Evolutionary conservation across 2,888 invertebrate species (phyloP).

Genomic region (Caenorhabditis zanzibari): DNA sequence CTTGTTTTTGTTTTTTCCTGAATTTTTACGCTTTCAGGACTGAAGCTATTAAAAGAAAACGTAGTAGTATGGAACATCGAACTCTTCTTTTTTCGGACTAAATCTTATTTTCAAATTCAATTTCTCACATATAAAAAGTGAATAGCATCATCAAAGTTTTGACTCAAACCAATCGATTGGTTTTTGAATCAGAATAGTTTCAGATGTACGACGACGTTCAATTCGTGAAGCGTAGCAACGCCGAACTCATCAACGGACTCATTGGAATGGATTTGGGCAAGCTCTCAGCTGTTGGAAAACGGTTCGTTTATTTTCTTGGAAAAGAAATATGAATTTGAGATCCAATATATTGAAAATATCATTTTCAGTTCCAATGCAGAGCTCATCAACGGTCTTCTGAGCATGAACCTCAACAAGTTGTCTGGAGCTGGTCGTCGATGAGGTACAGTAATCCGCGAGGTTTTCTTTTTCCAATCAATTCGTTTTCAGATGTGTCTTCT

Average conservation of each 20-base stretch:
- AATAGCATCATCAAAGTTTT: constrained; percentile 27
- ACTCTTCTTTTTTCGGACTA: background rate
- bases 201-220: constrained; percentile 69
- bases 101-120: constrained; percentile 5
- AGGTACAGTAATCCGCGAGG: constrained; percentile 22
- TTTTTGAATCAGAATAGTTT: constrained; percentile 15
- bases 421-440: constrained; percentile 74
- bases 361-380: constrained; percentile 79
- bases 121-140: constrained; percentile 11
- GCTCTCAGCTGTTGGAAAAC: constrained; percentile 80
- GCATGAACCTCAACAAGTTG: constrained; percentile 82
- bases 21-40: background rate
- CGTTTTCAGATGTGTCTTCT: constrained; percentile 11
- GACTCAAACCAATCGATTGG: background rate
- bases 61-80: constrained; percentile 18
- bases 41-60: background rate
- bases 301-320: constrained; percentile 48
- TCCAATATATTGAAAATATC: no score
- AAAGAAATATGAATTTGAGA: no score
- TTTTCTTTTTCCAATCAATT: background rate
- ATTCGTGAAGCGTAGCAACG: constrained; percentile 78
- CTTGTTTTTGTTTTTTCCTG: background rate
- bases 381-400: constrained; percentile 82
- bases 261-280: constrained; percentile 82
- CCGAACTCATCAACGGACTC: constrained; percentile 82